phyloP scores from a whole-genome alignment of 2,888 invertebrate genomes.

The Colletes collaris region DNA sequence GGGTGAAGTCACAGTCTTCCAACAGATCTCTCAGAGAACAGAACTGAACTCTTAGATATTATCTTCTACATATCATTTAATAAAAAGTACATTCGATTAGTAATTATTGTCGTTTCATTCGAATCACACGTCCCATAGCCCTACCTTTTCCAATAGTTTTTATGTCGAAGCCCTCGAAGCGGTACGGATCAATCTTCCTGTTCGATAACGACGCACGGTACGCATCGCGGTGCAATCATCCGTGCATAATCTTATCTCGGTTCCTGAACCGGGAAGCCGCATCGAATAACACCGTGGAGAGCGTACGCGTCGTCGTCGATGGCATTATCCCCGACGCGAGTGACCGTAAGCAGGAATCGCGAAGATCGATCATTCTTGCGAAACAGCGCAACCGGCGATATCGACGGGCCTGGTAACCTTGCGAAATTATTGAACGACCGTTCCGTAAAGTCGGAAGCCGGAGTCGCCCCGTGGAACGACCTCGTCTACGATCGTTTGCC shows the following conservation, averaged over 20 bases:
- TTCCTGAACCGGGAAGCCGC: constrained; percentile 11
- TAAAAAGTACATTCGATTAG: no score
- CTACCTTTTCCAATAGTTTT: neutral
- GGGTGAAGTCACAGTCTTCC: no score
- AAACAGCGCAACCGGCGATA: constrained; percentile 24
- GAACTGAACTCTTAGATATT: no score
- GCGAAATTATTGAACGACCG: constrained; percentile 63
- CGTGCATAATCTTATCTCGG: constrained; percentile 43
- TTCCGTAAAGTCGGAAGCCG: neutral
- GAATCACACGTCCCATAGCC: no score
- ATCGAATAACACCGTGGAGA: neutral
- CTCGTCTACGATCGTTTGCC: constrained; percentile 31
- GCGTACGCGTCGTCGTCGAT: neutral
- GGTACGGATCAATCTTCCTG: neutral
- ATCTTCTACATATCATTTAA: no score
- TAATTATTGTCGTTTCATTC: no score
- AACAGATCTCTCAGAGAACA: no score
- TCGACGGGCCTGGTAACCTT: constrained; percentile 56
- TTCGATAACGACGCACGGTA: constrained; percentile 31
- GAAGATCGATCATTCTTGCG: constrained; percentile 57
- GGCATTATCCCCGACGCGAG: constrained; percentile 21
- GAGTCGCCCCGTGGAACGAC: constrained; percentile 21
- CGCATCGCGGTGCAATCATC: constrained; percentile 32
- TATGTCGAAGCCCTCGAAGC: neutral
- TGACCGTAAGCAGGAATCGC: constrained; percentile 28